Conservation (phyloP, 2,888 invertebrate genomes). For the Punctoribates punctum region DNA sequence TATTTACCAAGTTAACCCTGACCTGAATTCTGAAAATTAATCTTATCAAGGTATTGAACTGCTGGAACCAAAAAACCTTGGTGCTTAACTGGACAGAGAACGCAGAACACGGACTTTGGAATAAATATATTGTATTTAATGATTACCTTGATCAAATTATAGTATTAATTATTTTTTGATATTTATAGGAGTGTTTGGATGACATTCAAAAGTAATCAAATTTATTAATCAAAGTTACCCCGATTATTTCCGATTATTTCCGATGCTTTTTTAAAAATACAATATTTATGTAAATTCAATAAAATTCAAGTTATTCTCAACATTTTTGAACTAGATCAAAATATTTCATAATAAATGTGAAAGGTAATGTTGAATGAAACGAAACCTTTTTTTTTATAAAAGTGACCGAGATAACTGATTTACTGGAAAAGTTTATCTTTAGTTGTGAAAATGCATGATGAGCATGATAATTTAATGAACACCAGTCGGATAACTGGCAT, state of each 20-base stretch:
- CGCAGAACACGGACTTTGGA: neutral
- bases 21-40: neutral
- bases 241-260: too few relatives aligned
- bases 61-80: neutral
- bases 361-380: too few relatives aligned
- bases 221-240: too few relatives aligned
- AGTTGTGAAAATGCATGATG: too few relatives aligned
- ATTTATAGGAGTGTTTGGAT: neutral
- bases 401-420: too few relatives aligned
- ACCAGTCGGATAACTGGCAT: constrained; percentile 71
- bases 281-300: too few relatives aligned
- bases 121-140: constrained; percentile 2
- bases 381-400: too few relatives aligned
- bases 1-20: neutral
- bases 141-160: neutral
- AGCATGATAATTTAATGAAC: neutral
- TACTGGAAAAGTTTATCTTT: too few relatives aligned
- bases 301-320: too few relatives aligned
- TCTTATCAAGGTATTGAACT: neutral
- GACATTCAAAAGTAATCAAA: neutral
- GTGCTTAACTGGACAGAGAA: neutral
- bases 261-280: too few relatives aligned
- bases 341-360: too few relatives aligned
- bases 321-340: too few relatives aligned
- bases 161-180: neutral